A percentile compares a stretch with the other conserved stretches of the same genome.
Evolutionary conservation across 1,140 invertebrate genomes (phyloP).

Genomic region (Pentalonia nigronervosa): DNA sequence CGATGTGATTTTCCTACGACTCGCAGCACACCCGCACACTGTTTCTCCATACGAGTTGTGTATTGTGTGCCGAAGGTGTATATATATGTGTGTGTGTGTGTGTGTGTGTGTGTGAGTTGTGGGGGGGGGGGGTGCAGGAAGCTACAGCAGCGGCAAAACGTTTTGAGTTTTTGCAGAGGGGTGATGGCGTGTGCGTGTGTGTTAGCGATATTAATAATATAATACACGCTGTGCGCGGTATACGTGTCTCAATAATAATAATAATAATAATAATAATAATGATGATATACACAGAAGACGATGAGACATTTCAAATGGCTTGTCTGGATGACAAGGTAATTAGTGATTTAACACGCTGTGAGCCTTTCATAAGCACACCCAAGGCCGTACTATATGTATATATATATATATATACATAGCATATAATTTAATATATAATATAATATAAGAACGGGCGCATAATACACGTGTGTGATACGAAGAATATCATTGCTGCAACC

Average conservation of each 20-base stretch:
- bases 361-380: conserved; percentile 36
- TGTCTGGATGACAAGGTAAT: conserved; percentile 53
- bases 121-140: neutral
- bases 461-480: neutral
- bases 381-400: neutral
- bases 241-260: neutral
- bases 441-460: neutral
- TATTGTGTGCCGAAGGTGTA: neutral
- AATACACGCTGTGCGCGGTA: neutral
- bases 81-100: too few species aligned
- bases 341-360: conserved; percentile 47
- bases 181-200: neutral
- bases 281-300: conserved; percentile 33
- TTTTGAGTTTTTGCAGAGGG: neutral
- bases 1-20: neutral
- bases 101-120: too few species aligned
- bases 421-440: neutral
- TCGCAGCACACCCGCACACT: too few species aligned
- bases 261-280: conserved; percentile 26
- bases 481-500: neutral
- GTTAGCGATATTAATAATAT: conserved; percentile 38
- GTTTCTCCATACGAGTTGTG: neutral
- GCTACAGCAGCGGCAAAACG: neutral
- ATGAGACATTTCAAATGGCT: conserved; percentile 35
- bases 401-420: neutral